A percentile compares a stretch with the other conserved stretches of the same genome.
Evolutionary conservation across 1,140 invertebrate genomes (phyloP).

Genomic region (fruit fly (Drosophila melanogaster)): Release_6_plus_ISO1_MT NT_033779.5:9044501-9045000

Average conservation of each 20-base stretch:
- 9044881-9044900: too few relatives aligned
- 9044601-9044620: slow-evolving; percentile 80
- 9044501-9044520: slow-evolving; percentile 29
- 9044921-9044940: slow-evolving; percentile 33
- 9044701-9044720: slow-evolving; percentile 76
- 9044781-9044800: slow-evolving; percentile 4
- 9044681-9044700: slow-evolving; percentile 30
- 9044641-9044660: slow-evolving; percentile 2
- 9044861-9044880: too few relatives aligned
- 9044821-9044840: too few relatives aligned
- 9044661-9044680: slow-evolving; percentile 28
- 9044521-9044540: slow-evolving; percentile 30
- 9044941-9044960: slow-evolving; percentile 52
- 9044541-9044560: slow-evolving; percentile 72
- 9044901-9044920: too few relatives aligned
- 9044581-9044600: slow-evolving; percentile 79
- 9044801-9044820: too few relatives aligned
- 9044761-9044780: slow-evolving; percentile 60
- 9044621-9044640: slow-evolving; percentile 47
- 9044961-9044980: slow-evolving; percentile 75
- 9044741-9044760: slow-evolving; percentile 12
- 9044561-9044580: slow-evolving; percentile 66
- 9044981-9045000: slow-evolving; percentile 49
- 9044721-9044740: slow-evolving; percentile 55
- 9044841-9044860: too few relatives aligned